These are phyloP conservation scores for Zootoca vivipara DNA, from an alignment of 2,113 vertebrate genomes.

Conservation along the genomic window DNA sequence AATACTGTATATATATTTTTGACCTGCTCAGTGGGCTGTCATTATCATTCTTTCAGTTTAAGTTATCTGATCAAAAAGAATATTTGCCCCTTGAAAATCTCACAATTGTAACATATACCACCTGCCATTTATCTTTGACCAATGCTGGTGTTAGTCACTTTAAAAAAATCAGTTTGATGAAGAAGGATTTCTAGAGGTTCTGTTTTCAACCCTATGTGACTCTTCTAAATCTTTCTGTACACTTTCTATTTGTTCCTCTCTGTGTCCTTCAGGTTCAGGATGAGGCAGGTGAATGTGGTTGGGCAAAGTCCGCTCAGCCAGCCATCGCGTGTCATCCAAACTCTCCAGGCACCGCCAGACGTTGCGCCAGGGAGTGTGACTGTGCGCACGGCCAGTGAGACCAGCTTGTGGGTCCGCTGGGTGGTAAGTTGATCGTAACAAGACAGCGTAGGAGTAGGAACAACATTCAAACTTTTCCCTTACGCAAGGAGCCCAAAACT, in stretches of 20 bases:
- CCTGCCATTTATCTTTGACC: background rate
- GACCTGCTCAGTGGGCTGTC: too few species aligned
- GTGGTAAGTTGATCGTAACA: conserved; percentile 76
- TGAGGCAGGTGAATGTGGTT: conserved; percentile 90
- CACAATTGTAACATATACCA: too few species aligned
- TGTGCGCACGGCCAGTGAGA: conserved; percentile 88
- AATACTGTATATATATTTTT: background rate
- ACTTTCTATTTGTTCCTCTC: background rate
- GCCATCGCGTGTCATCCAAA: conserved; percentile 91
- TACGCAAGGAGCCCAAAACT: accelerated
- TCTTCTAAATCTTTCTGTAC: accelerated
- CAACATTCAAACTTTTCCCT: background rate
- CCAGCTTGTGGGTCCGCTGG: conserved; percentile 90
- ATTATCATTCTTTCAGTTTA: background rate
- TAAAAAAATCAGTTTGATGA: background rate
- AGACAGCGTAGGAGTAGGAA: accelerated
- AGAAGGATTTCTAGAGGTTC: background rate
- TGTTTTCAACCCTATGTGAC: background rate
- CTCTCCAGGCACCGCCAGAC: conserved; percentile 90
- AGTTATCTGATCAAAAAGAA: background rate
- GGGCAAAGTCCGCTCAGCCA: conserved; percentile 85
- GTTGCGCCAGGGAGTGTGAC: conserved; percentile 84
- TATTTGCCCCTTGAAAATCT: background rate
- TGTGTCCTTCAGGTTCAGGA: conserved; percentile 82
- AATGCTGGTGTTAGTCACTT: background rate